A percentile compares a stretch with the other conserved stretches of the same genome.
These are phyloP conservation scores for Rhizomys pruinosus DNA, from an alignment of 2,113 vertebrate species.

Conservation along the genomic window DNA sequence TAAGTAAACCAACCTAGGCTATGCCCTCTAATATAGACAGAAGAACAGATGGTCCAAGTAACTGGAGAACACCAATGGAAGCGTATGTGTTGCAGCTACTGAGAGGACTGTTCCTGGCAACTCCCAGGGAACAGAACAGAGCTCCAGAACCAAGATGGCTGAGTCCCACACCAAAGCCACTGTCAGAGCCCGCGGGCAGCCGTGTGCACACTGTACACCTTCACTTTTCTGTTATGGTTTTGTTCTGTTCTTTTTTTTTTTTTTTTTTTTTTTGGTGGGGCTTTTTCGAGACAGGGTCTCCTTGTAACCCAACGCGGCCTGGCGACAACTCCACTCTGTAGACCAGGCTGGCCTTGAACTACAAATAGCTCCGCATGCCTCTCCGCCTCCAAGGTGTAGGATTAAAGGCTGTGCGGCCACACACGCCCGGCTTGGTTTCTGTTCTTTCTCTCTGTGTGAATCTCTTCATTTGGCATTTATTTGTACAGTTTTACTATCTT, in stretches of 20 bases:
- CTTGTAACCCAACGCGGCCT: no score
- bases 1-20: background rate
- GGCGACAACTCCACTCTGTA: no score
- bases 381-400: no score
- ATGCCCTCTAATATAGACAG: background rate
- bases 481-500: background rate
- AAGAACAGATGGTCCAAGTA: background rate
- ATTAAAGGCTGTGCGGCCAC: no score
- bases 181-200: background rate
- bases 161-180: background rate
- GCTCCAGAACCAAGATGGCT: background rate
- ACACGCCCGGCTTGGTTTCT: no score
- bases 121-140: background rate
- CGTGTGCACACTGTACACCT: background rate
- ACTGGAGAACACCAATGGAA: background rate
- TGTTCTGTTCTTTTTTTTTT: no score
- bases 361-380: no score
- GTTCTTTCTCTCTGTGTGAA: background rate
- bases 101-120: background rate
- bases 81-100: background rate
- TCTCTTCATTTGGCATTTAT: constrained; percentile 5
- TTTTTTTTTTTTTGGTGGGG: no score
- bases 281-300: no score
- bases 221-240: background rate
- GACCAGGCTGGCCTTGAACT: no score